Conservation (phyloP, 1,140 invertebrate genomes). For the Drosophila orosa region DNA sequence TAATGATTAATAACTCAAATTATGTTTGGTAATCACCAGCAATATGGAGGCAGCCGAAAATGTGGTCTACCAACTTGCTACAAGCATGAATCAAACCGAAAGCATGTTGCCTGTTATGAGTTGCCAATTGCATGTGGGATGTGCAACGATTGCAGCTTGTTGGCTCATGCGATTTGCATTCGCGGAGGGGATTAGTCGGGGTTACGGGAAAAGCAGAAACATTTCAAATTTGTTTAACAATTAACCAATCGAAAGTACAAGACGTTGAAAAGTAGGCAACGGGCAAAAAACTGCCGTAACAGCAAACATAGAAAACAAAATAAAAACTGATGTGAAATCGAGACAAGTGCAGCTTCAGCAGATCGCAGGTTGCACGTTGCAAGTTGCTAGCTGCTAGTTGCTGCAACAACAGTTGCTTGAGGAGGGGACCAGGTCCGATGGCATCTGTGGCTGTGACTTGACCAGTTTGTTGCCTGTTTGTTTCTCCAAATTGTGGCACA, state of each 20-base stretch:
- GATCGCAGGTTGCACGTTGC: conserved; percentile 48
- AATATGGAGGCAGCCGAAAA: conserved; percentile 55
- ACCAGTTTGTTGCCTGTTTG: conserved; percentile 44
- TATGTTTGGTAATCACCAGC: conserved; percentile 73
- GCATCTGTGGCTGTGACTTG: conserved; percentile 43
- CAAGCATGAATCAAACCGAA: conserved; percentile 40
- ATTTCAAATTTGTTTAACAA: conserved; percentile 80
- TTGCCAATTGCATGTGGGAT: conserved; percentile 74
- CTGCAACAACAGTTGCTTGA: conserved; percentile 12
- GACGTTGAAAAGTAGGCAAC: conserved; percentile 79
- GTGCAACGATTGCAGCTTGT: conserved; percentile 75
- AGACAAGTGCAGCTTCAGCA: conserved; percentile 73
- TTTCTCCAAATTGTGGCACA: conserved; percentile 60
- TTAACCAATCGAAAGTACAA: conserved; percentile 79
- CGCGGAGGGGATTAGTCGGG: conserved; percentile 23
- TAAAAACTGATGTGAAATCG: conserved; percentile 58
- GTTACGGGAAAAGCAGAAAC: conserved; percentile 31
- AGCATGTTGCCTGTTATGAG: conserved; percentile 58
- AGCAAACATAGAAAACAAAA: conserved; percentile 11
- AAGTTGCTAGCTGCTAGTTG: conserved; percentile 22
- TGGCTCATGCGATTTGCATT: conserved; percentile 72
- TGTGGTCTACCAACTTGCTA: conserved; percentile 61
- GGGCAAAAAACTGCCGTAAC: conserved; percentile 25
- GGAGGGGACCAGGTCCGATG: conserved; percentile 41
- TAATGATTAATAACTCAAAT: conserved; percentile 76